Evolutionary conservation across 2,888 invertebrate species (phyloP).

Genomic region (Melitaea athalia): DNA sequence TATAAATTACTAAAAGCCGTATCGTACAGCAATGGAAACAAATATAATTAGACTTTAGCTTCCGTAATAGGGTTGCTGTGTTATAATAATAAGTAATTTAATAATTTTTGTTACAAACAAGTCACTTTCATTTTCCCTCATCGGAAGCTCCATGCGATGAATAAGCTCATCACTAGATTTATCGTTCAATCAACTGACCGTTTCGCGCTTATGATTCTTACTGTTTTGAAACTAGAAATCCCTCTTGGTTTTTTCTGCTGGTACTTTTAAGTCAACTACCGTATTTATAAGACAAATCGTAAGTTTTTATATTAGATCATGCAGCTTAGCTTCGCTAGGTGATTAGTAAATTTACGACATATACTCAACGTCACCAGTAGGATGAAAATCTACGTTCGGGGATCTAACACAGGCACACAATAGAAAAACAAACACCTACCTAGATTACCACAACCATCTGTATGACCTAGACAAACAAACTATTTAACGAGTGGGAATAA

Average conservation of each 20-base stretch:
- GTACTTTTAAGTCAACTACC: neutral
- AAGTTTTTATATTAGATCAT: neutral
- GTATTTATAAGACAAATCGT: neutral
- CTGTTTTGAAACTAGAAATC: neutral
- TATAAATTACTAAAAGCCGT: neutral
- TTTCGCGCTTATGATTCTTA: constrained; percentile 15
- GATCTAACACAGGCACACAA: too few species aligned
- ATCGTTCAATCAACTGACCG: constrained; percentile 25
- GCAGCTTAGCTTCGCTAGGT: too few species aligned
- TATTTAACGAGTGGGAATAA: too few species aligned
- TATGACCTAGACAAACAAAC: too few species aligned
- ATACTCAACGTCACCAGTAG: too few species aligned
- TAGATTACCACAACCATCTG: too few species aligned
- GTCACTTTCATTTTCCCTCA: constrained; percentile 49
- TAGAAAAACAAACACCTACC: too few species aligned
- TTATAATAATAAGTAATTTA: constrained; percentile 46
- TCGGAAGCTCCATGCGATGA: constrained; percentile 23
- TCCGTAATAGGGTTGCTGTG: constrained; percentile 63
- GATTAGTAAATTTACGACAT: too few species aligned
- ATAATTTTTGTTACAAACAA: constrained; percentile 52
- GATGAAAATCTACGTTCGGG: too few species aligned
- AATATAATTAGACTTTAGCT: constrained; percentile 57
- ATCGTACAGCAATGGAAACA: constrained; percentile 49
- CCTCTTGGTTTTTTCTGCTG: neutral
- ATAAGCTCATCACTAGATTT: constrained; percentile 32